Conservation (phyloP, 2,888 invertebrate genomes). For the Caenorhabditis sp. region DNA sequence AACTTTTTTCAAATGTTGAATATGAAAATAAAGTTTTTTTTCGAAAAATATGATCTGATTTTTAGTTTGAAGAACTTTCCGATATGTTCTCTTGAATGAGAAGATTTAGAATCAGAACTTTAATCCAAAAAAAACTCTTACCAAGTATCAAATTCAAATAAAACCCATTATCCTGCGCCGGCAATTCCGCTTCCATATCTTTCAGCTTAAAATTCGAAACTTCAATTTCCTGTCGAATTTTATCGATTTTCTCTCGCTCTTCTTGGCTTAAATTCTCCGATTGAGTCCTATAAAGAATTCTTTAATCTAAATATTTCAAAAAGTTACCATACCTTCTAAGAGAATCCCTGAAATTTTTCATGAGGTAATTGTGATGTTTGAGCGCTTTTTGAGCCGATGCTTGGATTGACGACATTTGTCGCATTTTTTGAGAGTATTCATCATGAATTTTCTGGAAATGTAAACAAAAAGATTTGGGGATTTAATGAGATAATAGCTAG, state of each 20-base stretch:
- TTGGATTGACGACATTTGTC: slow-evolving; percentile 72
- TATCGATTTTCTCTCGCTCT: neutral
- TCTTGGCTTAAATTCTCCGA: slow-evolving; percentile 13
- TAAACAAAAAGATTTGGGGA: too few relatives aligned
- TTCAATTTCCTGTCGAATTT: slow-evolving; percentile 34
- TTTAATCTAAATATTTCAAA: neutral
- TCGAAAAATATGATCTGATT: neutral
- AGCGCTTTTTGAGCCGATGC: slow-evolving; percentile 84
- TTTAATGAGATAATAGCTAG: too few relatives aligned
- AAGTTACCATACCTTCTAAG: slow-evolving; percentile 78
- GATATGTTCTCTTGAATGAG: too few relatives aligned
- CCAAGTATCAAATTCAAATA: slow-evolving; percentile 95
- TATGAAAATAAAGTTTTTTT: neutral
- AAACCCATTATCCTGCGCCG: slow-evolving; percentile 83
- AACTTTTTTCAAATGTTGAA: slow-evolving; percentile 4
- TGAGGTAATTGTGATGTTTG: slow-evolving; percentile 88
- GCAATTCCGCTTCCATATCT: slow-evolving; percentile 91
- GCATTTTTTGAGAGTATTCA: slow-evolving; percentile 72
- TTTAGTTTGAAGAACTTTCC: too few relatives aligned
- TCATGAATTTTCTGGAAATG: slow-evolving; percentile 68
- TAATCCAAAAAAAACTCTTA: slow-evolving; percentile 6
- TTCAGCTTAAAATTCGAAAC: slow-evolving; percentile 29
- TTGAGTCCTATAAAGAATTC: slow-evolving; percentile 44
- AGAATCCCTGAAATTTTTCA: slow-evolving; percentile 82
- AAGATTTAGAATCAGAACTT: neutral